Evolutionary conservation across 2,888 invertebrate genomes (phyloP).

Genomic region (Allolobophora icterica): DNA sequence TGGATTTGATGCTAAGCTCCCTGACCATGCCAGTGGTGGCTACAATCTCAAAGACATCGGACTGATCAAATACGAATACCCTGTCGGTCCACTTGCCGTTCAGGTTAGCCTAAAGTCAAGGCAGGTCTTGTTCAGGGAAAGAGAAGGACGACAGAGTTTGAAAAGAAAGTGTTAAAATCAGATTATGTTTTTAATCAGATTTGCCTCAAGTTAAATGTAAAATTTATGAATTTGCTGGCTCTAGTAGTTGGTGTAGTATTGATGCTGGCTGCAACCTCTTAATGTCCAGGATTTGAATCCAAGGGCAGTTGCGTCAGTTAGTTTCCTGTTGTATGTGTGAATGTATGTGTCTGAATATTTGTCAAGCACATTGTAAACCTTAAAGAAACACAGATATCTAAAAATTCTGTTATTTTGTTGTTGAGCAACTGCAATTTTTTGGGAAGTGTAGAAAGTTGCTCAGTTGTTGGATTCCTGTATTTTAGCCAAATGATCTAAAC

Average conservation of each 20-base stretch:
- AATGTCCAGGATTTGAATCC: not conserved
- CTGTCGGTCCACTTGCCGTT: slow-evolving; percentile 68
- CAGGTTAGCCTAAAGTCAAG: slow-evolving; percentile 67
- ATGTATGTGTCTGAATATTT: not conserved
- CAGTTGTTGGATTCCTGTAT: not conserved
- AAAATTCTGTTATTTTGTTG: not conserved
- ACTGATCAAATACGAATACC: slow-evolving; percentile 69
- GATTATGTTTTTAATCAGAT: not conserved
- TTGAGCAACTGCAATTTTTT: not conserved
- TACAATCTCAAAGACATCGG: slow-evolving; percentile 59
- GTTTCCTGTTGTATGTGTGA: not conserved
- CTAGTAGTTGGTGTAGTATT: not conserved
- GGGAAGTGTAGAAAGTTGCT: not conserved
- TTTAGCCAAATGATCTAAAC: not conserved
- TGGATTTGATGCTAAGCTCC: slow-evolving; percentile 80
- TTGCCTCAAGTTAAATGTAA: not conserved
- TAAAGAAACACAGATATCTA: not conserved
- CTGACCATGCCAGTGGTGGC: slow-evolving; percentile 63
- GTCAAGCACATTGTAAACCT: not conserved
- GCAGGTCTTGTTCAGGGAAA: not conserved
- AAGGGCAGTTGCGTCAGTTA: not conserved
- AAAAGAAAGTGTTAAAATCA: not conserved
- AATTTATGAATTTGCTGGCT: not conserved
- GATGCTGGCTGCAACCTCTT: not conserved
- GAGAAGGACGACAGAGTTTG: not conserved